Percentiles rank a stretch among this genome's conserved stretches.
These are phyloP conservation scores for Zaprionus obscuricornis DNA, from an alignment of 2,888 invertebrate genomes.

Conservation along the genomic window DNA sequence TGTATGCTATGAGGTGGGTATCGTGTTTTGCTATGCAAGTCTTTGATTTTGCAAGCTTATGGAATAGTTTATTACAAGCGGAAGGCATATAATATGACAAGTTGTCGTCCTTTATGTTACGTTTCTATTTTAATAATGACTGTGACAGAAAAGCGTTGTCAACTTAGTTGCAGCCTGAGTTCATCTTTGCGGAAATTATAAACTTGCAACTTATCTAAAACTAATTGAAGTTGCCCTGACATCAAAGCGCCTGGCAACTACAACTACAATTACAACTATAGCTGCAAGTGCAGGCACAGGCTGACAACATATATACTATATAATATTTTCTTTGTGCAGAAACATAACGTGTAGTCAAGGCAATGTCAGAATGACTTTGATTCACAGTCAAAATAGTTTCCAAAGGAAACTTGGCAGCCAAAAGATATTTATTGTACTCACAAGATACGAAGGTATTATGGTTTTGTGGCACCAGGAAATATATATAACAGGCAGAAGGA, in stretches of 20 bases:
- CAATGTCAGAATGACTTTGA: slow-evolving; percentile 18
- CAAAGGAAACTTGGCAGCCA: slow-evolving; percentile 2
- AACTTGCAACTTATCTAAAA: slow-evolving; percentile 9
- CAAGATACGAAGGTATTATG: too few species aligned
- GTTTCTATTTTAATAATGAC: too few species aligned
- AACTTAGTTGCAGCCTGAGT: slow-evolving; percentile 1
- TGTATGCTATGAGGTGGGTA: background rate
- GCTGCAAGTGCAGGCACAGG: background rate
- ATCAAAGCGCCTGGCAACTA: too few species aligned
- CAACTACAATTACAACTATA: too few species aligned
- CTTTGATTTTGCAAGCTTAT: slow-evolving; percentile 10
- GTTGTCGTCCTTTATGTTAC: too few species aligned
- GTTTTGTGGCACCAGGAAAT: too few species aligned
- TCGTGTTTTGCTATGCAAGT: background rate
- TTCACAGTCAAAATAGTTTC: slow-evolving; percentile 5
- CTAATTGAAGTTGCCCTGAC: slow-evolving; percentile 24
- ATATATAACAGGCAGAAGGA: too few species aligned
- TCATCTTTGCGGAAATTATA: slow-evolving; percentile 50
- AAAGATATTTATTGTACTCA: too few species aligned
- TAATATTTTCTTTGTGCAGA: slow-evolving; percentile 5
- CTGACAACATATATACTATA: background rate
- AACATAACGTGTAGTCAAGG: slow-evolving; percentile 16
- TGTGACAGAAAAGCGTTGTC: background rate
- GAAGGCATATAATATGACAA: too few species aligned
- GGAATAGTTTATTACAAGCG: too few species aligned